Evolutionary conservation across 2,888 invertebrate genomes (phyloP), one percentile per base, ranked within the genome.

Genomic region (Dryadula phaetusa): DNA sequence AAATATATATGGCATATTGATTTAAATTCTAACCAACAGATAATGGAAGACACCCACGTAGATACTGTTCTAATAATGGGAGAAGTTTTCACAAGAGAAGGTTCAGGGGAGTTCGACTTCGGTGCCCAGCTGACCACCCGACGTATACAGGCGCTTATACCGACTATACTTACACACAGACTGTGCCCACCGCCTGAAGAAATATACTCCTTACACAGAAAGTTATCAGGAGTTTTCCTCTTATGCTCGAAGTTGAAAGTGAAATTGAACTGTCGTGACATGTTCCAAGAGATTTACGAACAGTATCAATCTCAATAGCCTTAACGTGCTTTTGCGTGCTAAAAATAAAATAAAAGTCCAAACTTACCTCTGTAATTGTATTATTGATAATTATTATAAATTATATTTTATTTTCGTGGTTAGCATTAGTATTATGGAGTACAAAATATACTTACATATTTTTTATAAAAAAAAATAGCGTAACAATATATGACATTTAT

Each of bases 141-240:
- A 2, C 88, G 94, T 54, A 96, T 99, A 70, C 98, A 98, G 74
- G 93, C 95, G 4, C 87, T 98, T 20, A 97, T 99, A 1, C 99
- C 99, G 0, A 97, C 98, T 0, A 99, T 99, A 94, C 93, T 99
- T 62, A 95, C 96, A 52, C 98, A 99, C 82, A 94, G 99, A 22
- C 94, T 99, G 1, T 98, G 98, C 69, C 98, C 99, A 1, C 99
- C 99, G 0, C 99, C 99, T 0, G 99, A 99, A 86, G 99, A 99
- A 90, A 98, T 98, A 75, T 99, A 99, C 90, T 99, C 99, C 0
- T 93, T 99, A 20, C 99, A 99, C 84, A 94, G 99, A 67, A 99
- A 99, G 90, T 93, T 99, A 54, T 98, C 99, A 0, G 99, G 99
- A 0, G 96, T 98, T 14, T 99, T 99, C 87, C 91, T 99, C 25